Conservation (phyloP, 2,113 vertebrate genomes). For the Pterophyllum scalare region DNA sequence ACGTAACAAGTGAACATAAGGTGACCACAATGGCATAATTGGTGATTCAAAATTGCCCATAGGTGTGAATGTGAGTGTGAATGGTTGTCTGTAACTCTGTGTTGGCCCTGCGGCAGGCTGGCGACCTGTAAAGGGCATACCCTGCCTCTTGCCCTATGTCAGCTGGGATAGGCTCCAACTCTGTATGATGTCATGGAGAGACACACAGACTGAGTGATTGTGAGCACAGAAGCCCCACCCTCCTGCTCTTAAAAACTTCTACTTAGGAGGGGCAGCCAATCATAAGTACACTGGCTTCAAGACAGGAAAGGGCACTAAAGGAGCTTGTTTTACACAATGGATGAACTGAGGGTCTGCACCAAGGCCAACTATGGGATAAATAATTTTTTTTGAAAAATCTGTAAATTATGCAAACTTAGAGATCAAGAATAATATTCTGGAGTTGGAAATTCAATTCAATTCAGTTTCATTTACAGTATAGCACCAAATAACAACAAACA, state of each 20-base stretch:
- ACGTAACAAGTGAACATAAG: neutral
- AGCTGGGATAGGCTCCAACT: no score
- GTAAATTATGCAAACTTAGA: neutral
- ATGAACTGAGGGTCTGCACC: neutral
- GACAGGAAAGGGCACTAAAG: neutral
- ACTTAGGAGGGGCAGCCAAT: neutral
- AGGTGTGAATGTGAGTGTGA: no score
- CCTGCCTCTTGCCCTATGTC: no score
- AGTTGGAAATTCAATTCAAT: no score
- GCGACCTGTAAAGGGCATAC: no score
- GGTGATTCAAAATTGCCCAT: no score
- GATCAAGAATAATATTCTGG: no score
- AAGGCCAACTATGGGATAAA: neutral
- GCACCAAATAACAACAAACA: no score
- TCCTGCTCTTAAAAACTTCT: neutral
- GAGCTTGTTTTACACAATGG: neutral
- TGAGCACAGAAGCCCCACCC: neutral
- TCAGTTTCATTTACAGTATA: no score
- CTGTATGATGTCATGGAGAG: neutral
- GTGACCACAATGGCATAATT: neutral
- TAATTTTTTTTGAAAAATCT: neutral
- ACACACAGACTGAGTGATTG: neutral
- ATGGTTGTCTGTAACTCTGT: no score
- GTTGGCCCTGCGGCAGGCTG: no score
- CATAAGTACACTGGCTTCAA: neutral